Conservation (phyloP, 2,113 vertebrate genomes). For the Hippocampus mohnikei region DNA sequence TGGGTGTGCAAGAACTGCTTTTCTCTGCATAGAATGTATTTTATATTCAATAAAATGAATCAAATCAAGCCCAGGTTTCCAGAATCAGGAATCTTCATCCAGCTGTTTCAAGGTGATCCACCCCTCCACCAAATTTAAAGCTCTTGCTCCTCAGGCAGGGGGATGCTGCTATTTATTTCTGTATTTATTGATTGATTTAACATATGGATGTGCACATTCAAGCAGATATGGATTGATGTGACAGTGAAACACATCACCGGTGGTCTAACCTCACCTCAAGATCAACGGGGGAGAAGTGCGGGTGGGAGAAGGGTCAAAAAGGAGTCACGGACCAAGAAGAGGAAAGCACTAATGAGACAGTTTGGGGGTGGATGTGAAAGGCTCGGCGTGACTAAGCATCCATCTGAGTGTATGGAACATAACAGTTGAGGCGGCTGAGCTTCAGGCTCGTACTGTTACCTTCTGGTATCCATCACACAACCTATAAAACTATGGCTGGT, state of each 20-base stretch:
- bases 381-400: background rate
- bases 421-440: conserved; percentile 29
- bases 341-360: background rate
- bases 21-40: too few species aligned
- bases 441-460: conserved; percentile 14
- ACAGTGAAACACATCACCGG: conserved; percentile 11
- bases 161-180: conserved; percentile 13
- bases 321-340: conserved; percentile 7
- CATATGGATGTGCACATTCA: conserved; percentile 1
- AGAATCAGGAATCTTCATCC: too few species aligned
- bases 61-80: too few species aligned
- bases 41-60: too few species aligned
- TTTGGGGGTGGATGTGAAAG: conserved; percentile 13
- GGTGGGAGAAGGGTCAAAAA: background rate
- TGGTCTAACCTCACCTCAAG: background rate
- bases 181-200: too few species aligned
- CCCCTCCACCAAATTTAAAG: conserved; percentile 31
- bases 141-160: conserved; percentile 2
- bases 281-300: background rate
- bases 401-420: conserved; percentile 17
- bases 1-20: too few species aligned
- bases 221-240: conserved; percentile 4
- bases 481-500: conserved; percentile 32
- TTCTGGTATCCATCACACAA: conserved; percentile 46
- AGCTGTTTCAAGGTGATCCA: too few species aligned